Evolutionary conservation across 2,888 invertebrate species (phyloP), one percentile per base, ranked within the genome.

Genomic region (Panzeria rudis): DNA sequence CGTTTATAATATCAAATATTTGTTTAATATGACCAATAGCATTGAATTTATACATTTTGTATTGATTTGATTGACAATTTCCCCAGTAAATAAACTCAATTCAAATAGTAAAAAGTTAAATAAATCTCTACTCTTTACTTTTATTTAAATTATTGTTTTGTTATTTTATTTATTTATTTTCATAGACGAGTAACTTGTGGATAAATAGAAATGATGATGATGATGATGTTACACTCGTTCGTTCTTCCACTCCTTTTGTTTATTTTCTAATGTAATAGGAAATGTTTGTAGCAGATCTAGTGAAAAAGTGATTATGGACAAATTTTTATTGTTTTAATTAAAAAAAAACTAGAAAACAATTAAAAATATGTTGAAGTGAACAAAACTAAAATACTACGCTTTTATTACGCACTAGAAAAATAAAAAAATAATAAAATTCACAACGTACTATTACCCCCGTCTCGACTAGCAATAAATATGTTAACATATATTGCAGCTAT

Each of bases 181-280:
- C 4, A 44, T 44, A 41, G 1, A 44, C 44, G 44, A 44, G 4
- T 4, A n/a, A 15, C 47, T 68, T 52, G 20, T 35, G 23, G 17
- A 20, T 17, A 50, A 68, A 50, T 35, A 50, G 32, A 50, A 13
- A 32, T 66, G 47, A 32, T 66, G 66, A 32, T 29, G 29, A 29
- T 29, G 29, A 29, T 29, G 29, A 2, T 29, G 29, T 52, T 64
- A 44, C 38, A 64, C n/a, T 25, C 38, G 41, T 1, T 25, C 38
- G 41, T 1, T 35, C 17, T 38, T 61, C 61, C 62, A 44, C 62
- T 64, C 62, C 62, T 64, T 64, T 64, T 64, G 25, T 25, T 64
- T 15, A 38, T 64, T 44, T 64, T 44, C 25, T n/a, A 25, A 7
- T n/a, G 23, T 15, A 64, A 25, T 41, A n/a, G 23, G 44, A 64